Percentiles rank a stretch among this genome's conserved stretches.
These are phyloP conservation scores for Fistularia commersonii DNA, from an alignment of 2,797 vertebrate species.

Conservation along the genomic window DNA sequence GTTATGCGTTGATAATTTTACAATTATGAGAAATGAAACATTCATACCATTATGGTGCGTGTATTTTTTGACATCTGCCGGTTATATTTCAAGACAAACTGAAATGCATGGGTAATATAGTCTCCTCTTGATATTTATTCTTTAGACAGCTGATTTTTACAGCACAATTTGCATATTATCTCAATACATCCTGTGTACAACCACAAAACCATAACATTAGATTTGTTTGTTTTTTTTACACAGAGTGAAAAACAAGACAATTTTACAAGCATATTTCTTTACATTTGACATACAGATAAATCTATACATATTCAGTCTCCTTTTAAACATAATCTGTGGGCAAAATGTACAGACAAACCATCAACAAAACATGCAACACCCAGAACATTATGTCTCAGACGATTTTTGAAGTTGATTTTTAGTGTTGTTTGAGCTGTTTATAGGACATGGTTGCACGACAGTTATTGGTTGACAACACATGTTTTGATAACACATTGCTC, in stretches of 20 bases:
- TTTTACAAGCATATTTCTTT: constrained; percentile 94
- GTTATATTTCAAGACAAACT: constrained; percentile 23
- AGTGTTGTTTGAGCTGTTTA: constrained; percentile 66
- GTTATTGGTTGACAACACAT: constrained; percentile 80
- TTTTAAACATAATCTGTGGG: constrained; percentile 78
- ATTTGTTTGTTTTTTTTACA: constrained; percentile 91
- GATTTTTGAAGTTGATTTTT: constrained; percentile 71
- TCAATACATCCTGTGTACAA: constrained; percentile 95
- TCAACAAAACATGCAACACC: constrained; percentile 96
- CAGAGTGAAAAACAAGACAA: constrained; percentile 91
- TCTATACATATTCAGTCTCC: constrained; percentile 82
- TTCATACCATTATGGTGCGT: too few relatives aligned
- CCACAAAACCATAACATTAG: constrained; percentile 93
- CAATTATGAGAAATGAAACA: too few relatives aligned
- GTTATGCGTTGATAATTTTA: too few relatives aligned
- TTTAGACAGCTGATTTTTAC: constrained; percentile 87
- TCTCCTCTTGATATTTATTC: constrained; percentile 93
- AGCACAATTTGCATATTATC: constrained; percentile 95
- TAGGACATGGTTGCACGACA: constrained; percentile 73
- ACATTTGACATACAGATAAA: constrained; percentile 84
- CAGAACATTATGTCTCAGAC: constrained; percentile 87
- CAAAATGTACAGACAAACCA: constrained; percentile 85
- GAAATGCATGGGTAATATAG: constrained; percentile 67
- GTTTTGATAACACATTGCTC: constrained; percentile 77
- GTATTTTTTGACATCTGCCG: too few relatives aligned